Evolutionary conservation across 2,113 vertebrate genomes (phyloP).

Genomic region (Microtus oregoni): DNA sequence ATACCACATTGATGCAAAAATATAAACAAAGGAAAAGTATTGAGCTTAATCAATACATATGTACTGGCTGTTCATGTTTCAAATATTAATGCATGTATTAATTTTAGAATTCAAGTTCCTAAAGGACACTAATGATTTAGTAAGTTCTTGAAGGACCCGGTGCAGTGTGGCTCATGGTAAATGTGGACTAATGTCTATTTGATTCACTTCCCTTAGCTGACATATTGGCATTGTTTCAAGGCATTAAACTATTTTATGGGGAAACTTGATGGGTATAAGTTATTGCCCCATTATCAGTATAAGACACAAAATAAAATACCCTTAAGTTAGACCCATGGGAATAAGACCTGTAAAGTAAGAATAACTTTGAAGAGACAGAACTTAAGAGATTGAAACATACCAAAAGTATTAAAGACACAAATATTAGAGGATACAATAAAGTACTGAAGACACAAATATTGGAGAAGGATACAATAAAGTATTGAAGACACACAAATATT

Average conservation of each 20-base stretch:
- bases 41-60: neutral
- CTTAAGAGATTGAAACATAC: slow-evolving; percentile 63
- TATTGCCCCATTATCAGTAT: slow-evolving; percentile 69
- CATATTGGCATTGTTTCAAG: slow-evolving; percentile 51
- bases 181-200: slow-evolving; percentile 41
- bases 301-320: slow-evolving; percentile 73
- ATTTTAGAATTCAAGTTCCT: slow-evolving; percentile 20
- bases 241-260: slow-evolving; percentile 73
- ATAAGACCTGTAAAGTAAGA: slow-evolving; percentile 61
- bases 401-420: neutral
- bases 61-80: slow-evolving; percentile 25
- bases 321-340: slow-evolving; percentile 48
- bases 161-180: slow-evolving; percentile 9
- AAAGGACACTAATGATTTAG: slow-evolving; percentile 26
- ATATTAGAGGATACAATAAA: neutral
- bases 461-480: neutral
- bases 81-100: neutral
- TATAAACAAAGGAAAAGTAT: slow-evolving; percentile 7
- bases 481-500: too few species aligned
- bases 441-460: slow-evolving; percentile 6
- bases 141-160: slow-evolving; percentile 10
- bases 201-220: slow-evolving; percentile 63
- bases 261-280: slow-evolving; percentile 75
- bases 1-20: neutral
- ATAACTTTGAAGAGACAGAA: slow-evolving; percentile 61